Evolutionary conservation across 2,888 invertebrate species (phyloP).

Genomic region (Aphrophora alni): DNA sequence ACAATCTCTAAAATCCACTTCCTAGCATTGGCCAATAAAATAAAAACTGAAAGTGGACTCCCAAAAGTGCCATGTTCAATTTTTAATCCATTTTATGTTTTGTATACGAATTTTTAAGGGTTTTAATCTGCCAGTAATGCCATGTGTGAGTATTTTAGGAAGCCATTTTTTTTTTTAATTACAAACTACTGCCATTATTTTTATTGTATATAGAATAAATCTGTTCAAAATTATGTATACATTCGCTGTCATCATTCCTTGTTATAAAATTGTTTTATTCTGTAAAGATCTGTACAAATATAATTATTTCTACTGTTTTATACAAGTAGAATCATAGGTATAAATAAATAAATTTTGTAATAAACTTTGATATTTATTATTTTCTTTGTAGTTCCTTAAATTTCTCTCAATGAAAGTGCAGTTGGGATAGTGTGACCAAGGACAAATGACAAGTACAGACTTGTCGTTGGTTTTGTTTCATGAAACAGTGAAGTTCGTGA

Average conservation of each 20-base stretch:
- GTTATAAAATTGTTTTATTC: conserved; percentile 38
- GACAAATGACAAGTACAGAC: no score
- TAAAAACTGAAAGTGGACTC: background rate
- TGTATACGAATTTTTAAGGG: conserved; percentile 17
- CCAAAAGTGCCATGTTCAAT: background rate
- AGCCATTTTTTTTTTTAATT: background rate
- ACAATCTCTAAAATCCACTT: background rate
- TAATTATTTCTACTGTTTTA: conserved; percentile 53
- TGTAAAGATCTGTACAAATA: conserved; percentile 46
- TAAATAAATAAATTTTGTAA: conserved; percentile 35
- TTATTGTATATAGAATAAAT: conserved; percentile 17
- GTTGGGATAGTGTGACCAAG: no score
- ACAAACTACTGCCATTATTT: background rate
- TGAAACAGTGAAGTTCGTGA: no score
- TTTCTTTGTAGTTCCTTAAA: background rate
- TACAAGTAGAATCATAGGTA: conserved; percentile 36
- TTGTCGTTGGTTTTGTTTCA: no score
- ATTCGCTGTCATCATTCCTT: conserved; percentile 20
- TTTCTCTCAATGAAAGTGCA: no score
- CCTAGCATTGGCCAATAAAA: background rate
- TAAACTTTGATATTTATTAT: background rate
- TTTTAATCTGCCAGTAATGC: background rate
- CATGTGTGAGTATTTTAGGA: background rate
- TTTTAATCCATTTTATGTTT: background rate
- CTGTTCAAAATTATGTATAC: conserved; percentile 7